phyloP scores from a whole-genome alignment of 2,888 invertebrate genomes.

The Schizotus pectinicornis region DNA sequence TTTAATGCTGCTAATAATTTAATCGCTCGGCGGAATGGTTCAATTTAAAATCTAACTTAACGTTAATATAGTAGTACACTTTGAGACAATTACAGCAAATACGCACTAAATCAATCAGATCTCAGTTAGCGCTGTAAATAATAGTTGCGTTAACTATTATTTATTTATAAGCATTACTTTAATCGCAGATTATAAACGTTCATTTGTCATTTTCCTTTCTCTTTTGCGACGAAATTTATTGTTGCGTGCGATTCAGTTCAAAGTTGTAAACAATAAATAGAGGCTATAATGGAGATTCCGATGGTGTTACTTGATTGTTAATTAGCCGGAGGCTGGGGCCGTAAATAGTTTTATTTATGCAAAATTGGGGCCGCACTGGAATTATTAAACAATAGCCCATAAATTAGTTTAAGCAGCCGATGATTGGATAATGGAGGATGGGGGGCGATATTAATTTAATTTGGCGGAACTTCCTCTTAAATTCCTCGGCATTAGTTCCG shows the following conservation, averaged over 20 bases:
- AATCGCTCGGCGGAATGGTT: too few relatives aligned
- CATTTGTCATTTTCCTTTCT: constrained; percentile 50
- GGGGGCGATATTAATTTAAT: constrained; percentile 5
- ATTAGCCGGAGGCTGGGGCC: background rate
- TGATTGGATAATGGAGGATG: constrained; percentile 17
- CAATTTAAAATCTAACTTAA: too few relatives aligned
- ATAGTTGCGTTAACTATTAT: constrained; percentile 30
- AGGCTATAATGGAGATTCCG: background rate
- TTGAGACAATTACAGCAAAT: constrained; percentile 29
- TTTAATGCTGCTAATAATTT: too few relatives aligned
- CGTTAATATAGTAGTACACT: constrained; percentile 22
- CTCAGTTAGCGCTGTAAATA: constrained; percentile 24
- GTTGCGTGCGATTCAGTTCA: background rate
- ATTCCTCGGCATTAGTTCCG: constrained; percentile 21
- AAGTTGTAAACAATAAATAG: background rate
- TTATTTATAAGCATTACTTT: constrained; percentile 33
- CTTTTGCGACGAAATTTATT: constrained; percentile 42
- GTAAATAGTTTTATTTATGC: background rate
- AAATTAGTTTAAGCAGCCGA: constrained; percentile 22
- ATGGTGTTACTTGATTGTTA: constrained; percentile 1
- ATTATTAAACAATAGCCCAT: constrained; percentile 20
- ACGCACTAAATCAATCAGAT: constrained; percentile 28
- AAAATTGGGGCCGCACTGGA: background rate
- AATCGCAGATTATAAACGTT: constrained; percentile 48
- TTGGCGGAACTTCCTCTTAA: constrained; percentile 12